Conservation (phyloP, 1,140 invertebrate species). For the Ephestia elutella region DNA sequence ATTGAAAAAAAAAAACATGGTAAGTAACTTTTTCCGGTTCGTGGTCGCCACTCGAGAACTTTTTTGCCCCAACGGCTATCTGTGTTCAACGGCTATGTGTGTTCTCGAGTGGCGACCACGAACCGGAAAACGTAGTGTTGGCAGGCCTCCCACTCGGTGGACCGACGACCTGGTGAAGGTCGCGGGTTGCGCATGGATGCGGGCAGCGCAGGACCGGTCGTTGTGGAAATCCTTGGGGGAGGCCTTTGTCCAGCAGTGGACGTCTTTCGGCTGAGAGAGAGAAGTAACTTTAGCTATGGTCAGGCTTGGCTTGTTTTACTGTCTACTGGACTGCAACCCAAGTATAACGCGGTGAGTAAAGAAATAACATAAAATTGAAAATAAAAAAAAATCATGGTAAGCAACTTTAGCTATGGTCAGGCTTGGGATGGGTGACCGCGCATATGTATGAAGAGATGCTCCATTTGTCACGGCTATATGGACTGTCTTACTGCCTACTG, state of each 20-base stretch:
- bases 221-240: no score
- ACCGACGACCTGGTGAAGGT: no score
- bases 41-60: background rate
- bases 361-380: no score
- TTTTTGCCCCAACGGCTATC: slow-evolving; percentile 57
- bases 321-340: slow-evolving; percentile 83
- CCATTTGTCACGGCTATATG: background rate
- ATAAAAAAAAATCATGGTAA: slow-evolving; percentile 73
- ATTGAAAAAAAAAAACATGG: background rate
- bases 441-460: slow-evolving; percentile 70
- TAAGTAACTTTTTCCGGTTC: background rate
- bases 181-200: no score
- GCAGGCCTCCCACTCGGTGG: no score
- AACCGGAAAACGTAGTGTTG: no score
- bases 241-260: no score
- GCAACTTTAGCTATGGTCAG: background rate
- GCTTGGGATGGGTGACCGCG: slow-evolving; percentile 48
- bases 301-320: slow-evolving; percentile 90
- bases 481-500: slow-evolving; percentile 89
- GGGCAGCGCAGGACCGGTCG: no score
- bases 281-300: slow-evolving; percentile 63
- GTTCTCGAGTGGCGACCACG: no score
- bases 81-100: slow-evolving; percentile 75
- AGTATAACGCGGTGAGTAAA: slow-evolving; percentile 76
- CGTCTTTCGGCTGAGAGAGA: background rate